Evolutionary conservation across 2,113 vertebrate genomes (phyloP).

Genomic region (Sphyrna mokarran): DNA sequence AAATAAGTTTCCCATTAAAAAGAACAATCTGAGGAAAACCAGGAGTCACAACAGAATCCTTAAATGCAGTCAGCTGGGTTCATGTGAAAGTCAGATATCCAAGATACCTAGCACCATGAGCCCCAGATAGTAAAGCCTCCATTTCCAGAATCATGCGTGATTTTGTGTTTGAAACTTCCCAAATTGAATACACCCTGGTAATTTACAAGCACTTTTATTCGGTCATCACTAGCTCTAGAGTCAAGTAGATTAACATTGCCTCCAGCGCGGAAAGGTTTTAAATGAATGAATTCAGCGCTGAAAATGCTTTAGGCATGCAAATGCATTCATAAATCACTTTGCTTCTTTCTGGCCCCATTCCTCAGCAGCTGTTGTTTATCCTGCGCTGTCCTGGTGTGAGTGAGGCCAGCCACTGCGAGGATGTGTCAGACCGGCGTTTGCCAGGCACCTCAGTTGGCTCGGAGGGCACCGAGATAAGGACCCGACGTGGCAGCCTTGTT

Average conservation of each 20-base stretch:
- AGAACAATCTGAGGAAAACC: not conserved
- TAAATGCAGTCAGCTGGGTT: not conserved
- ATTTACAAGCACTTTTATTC: not conserved
- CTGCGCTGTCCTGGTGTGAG: not conserved
- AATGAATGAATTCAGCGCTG: conserved; percentile 27
- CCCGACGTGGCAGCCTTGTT: not conserved
- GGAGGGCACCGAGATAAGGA: not conserved
- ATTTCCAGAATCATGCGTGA: not conserved
- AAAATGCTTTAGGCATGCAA: conserved; percentile 35
- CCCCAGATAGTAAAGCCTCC: not conserved
- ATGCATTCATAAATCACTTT: conserved; percentile 39
- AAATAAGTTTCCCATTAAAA: not conserved
- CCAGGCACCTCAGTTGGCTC: conserved; percentile 35
- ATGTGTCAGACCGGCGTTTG: conserved; percentile 42
- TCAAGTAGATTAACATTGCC: conserved; percentile 7
- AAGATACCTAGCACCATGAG: not conserved
- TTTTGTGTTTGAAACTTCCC: not conserved
- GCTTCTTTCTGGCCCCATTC: conserved; percentile 43
- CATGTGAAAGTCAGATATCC: not conserved
- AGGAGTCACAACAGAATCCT: not conserved
- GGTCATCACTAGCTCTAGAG: not conserved
- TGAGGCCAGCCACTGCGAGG: conserved; percentile 37
- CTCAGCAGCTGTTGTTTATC: conserved; percentile 46
- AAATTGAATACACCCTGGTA: not conserved
- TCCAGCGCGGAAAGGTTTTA: not conserved